These are phyloP conservation scores for Meliscaeva auricollis DNA, from an alignment of 2,888 invertebrate species.

Conservation along the genomic window DNA sequence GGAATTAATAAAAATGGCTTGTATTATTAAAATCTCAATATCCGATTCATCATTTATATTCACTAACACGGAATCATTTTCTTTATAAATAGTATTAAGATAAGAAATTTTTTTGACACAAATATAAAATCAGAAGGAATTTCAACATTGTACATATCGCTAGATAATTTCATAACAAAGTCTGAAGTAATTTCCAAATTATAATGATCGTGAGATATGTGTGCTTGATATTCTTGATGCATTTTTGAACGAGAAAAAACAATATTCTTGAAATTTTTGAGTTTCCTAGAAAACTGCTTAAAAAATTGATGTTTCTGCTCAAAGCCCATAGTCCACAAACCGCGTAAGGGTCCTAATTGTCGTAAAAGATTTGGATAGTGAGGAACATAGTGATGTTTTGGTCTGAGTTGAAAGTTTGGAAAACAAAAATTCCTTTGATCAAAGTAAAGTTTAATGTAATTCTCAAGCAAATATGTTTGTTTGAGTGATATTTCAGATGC, in stretches of 20 bases:
- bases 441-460: constrained; percentile 62
- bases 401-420: constrained; percentile 46
- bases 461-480: constrained; percentile 55
- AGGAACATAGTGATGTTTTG: constrained; percentile 66
- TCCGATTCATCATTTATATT: constrained; percentile 24
- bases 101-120: constrained; percentile 51
- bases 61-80: constrained; percentile 44
- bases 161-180: constrained; percentile 18
- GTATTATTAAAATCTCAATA: constrained; percentile 13
- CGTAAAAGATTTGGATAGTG: constrained; percentile 63
- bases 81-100: constrained; percentile 43
- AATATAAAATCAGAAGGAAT: constrained; percentile 44
- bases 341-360: constrained; percentile 60
- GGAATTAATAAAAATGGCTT: constrained; percentile 23
- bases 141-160: constrained; percentile 52
- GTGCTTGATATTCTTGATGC: constrained; percentile 50
- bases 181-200: constrained; percentile 44
- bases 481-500: constrained; percentile 47
- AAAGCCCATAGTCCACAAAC: constrained; percentile 63
- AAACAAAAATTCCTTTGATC: constrained; percentile 51
- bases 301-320: constrained; percentile 65
- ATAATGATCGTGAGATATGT: constrained; percentile 43
- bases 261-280: constrained; percentile 53
- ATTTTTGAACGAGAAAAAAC: constrained; percentile 42
- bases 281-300: constrained; percentile 45